Percentiles rank a stretch among this genome's conserved stretches.
phyloP scores from a whole-genome alignment of 2,113 vertebrate species.

The Pogonocichla stellata region DNA sequence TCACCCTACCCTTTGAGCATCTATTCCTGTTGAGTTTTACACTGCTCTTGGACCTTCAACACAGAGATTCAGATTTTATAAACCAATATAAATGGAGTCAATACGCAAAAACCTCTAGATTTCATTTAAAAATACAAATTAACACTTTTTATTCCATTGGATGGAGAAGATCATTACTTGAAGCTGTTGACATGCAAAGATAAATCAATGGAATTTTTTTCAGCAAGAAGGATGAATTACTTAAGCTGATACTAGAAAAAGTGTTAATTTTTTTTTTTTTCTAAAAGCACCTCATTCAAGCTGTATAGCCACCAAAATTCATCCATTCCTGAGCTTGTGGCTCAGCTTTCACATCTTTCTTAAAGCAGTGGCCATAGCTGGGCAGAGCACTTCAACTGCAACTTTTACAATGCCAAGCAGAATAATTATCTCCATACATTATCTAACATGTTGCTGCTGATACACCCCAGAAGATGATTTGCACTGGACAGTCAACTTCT shows the following conservation, averaged over 20 bases:
- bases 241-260: neutral
- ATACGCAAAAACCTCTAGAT: accelerated
- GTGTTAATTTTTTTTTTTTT: neutral
- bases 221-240: neutral
- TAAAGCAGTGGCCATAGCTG: neutral
- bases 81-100: neutral
- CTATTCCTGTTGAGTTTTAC: neutral
- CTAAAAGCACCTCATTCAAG: neutral
- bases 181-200: neutral
- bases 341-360: neutral
- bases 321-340: neutral
- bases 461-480: neutral
- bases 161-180: neutral
- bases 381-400: neutral
- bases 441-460: neutral
- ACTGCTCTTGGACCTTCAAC: neutral
- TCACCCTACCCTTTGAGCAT: neutral
- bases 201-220: accelerated
- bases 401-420: neutral
- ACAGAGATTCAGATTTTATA: neutral
- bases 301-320: neutral
- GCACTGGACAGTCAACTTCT: neutral
- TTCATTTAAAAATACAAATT: neutral
- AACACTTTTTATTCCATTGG: neutral
- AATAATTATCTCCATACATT: neutral